Evolutionary conservation across 1,140 invertebrate species (phyloP).

Genomic region (Cyclargus thomasi): DNA sequence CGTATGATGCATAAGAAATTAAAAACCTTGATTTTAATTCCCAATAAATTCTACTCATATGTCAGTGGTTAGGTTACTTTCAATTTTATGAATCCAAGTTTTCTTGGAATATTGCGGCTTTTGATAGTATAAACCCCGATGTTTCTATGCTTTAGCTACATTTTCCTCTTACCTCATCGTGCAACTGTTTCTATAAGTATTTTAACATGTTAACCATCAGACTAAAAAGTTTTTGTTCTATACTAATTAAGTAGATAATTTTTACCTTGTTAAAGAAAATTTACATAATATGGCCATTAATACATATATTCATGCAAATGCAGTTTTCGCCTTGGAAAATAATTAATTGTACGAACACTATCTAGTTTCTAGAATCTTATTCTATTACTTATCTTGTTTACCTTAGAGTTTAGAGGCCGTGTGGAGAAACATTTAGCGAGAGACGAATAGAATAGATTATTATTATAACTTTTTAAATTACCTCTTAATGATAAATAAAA

Average conservation of each 20-base stretch:
- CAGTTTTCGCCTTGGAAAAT: neutral
- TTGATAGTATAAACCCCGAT: neutral
- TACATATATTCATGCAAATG: too few relatives aligned
- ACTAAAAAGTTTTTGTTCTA: too few relatives aligned
- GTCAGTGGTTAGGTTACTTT: neutral
- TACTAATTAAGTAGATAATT: too few relatives aligned
- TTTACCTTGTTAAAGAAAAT: too few relatives aligned
- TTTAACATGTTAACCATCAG: too few relatives aligned
- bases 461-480: neutral
- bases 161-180: neutral
- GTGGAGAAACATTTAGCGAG: neutral
- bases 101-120: neutral
- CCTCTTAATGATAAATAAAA: neutral
- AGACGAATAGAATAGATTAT: neutral
- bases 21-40: too few relatives aligned
- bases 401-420: neutral
- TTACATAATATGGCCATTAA: too few relatives aligned
- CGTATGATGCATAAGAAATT: too few relatives aligned
- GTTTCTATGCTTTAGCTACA: neutral
- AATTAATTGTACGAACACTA: neutral
- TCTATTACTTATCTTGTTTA: slow-evolving; percentile 1
- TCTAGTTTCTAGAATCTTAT: neutral
- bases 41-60: too few relatives aligned
- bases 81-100: neutral
- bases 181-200: too few relatives aligned